Percentiles rank a stretch among this genome's conserved stretches.
Evolutionary conservation across 2,113 vertebrate species (phyloP).

Genomic region (Oncorhynchus kisutch): DNA sequence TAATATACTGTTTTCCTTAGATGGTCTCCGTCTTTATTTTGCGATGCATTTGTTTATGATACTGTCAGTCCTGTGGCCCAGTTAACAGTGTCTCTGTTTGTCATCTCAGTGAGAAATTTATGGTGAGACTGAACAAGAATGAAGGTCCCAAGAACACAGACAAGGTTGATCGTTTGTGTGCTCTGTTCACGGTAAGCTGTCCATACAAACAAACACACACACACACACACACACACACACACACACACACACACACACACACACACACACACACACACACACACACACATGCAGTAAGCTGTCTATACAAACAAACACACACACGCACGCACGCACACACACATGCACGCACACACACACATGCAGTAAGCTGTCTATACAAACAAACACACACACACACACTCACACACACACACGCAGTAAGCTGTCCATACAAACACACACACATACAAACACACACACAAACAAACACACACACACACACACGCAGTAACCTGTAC

Average conservation of each 20-base stretch:
- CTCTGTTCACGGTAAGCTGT: slow-evolving; percentile 90
- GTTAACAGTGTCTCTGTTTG: slow-evolving; percentile 25
- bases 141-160: slow-evolving; percentile 94
- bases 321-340: not conserved
- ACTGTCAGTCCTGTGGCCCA: not conserved
- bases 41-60: not conserved
- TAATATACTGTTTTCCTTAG: not conserved
- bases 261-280: not conserved
- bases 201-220: slow-evolving; percentile 15
- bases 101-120: slow-evolving; percentile 90
- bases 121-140: slow-evolving; percentile 97
- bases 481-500: not conserved
- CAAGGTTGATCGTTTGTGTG: slow-evolving; percentile 92
- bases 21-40: not conserved
- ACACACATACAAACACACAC: slow-evolving; percentile 3
- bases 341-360: not conserved
- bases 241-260: slow-evolving; percentile 8
- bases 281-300: not conserved
- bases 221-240: not conserved
- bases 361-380: too few species aligned
- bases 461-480: not conserved
- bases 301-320: too few species aligned
- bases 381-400: not conserved
- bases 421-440: not conserved
- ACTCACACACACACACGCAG: not conserved